Percentiles rank a stretch among this genome's conserved stretches.
These are phyloP conservation scores for Pungitius pungitius DNA, from an alignment of 2,113 vertebrate genomes.

Conservation along the genomic window DNA sequence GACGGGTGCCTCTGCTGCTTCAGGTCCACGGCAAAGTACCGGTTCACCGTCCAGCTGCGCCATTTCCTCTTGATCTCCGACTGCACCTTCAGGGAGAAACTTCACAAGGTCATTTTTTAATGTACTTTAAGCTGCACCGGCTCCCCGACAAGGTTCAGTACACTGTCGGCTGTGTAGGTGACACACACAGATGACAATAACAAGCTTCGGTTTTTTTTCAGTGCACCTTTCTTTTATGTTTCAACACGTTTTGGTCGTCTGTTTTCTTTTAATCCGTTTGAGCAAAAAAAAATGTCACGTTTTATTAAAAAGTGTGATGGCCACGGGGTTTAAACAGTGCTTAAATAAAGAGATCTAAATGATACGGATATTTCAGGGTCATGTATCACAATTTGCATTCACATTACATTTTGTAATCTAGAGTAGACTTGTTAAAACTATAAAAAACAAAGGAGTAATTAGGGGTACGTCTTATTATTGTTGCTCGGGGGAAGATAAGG, in stretches of 20 bases:
- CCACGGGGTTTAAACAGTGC: background rate
- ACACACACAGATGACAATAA: too few species aligned
- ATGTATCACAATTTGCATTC: too few species aligned
- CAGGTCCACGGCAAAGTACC: slow-evolving; percentile 99
- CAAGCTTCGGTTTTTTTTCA: too few species aligned
- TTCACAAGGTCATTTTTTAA: slow-evolving; percentile 88
- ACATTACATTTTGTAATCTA: too few species aligned
- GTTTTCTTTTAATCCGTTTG: background rate
- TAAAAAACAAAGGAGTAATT: background rate
- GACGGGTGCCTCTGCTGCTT: slow-evolving; percentile 98
- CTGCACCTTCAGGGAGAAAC: slow-evolving; percentile 97
- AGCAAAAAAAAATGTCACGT: background rate
- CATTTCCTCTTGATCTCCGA: slow-evolving; percentile 99
- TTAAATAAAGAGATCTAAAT: background rate
- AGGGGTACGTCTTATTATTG: background rate
- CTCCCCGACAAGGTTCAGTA: slow-evolving; percentile 67
- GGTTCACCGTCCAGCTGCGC: slow-evolving; percentile 99
- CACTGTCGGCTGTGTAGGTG: slow-evolving; percentile 6
- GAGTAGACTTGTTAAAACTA: background rate
- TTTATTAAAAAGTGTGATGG: too few species aligned
- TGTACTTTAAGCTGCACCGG: slow-evolving; percentile 80
- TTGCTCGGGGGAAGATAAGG: background rate
- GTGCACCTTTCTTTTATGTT: background rate
- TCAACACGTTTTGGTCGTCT: background rate
- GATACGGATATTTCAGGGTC: background rate